Evolutionary conservation across 2,113 vertebrate species (phyloP).

Genomic region (Pachyramphus minor): DNA sequence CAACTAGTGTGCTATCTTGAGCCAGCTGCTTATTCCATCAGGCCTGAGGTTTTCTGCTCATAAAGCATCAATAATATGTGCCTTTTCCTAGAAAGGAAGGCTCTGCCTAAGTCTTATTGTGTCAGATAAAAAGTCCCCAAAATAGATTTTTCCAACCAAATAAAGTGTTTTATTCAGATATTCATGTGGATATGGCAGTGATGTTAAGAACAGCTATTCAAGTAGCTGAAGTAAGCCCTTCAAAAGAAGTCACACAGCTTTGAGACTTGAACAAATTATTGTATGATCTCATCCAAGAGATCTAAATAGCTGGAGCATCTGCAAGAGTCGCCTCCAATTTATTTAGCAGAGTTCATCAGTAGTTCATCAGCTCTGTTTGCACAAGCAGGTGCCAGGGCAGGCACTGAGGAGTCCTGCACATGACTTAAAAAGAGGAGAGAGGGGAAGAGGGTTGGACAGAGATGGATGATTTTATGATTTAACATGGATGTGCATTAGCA

Average conservation of each 20-base stretch:
- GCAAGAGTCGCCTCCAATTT: conserved; percentile 32
- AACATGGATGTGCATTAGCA: background rate
- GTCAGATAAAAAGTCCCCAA: conserved; percentile 27
- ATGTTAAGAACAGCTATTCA: conserved; percentile 42
- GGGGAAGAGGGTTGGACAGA: background rate
- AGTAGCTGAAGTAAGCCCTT: conserved; percentile 45
- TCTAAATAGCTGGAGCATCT: conserved; percentile 51
- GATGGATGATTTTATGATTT: background rate
- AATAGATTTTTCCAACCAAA: conserved; percentile 25
- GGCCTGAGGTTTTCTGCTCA: conserved; percentile 39
- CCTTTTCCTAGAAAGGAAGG: conserved; percentile 47
- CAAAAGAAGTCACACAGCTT: conserved; percentile 39
- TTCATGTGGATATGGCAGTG: background rate
- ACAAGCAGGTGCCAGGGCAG: conserved; percentile 48
- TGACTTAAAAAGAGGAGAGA: background rate
- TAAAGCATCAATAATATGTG: background rate
- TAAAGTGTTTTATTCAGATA: conserved; percentile 47
- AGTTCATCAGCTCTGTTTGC: conserved; percentile 53
- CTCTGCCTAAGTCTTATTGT: conserved; percentile 10
- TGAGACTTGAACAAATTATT: conserved; percentile 36
- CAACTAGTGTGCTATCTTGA: background rate
- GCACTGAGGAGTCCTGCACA: background rate
- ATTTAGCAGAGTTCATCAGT: conserved; percentile 18
- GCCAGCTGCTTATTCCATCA: conserved; percentile 1
- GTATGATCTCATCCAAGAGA: conserved; percentile 50